phyloP scores from a whole-genome alignment of 2,888 invertebrate genomes.

The Melinaea menophilus region DNA sequence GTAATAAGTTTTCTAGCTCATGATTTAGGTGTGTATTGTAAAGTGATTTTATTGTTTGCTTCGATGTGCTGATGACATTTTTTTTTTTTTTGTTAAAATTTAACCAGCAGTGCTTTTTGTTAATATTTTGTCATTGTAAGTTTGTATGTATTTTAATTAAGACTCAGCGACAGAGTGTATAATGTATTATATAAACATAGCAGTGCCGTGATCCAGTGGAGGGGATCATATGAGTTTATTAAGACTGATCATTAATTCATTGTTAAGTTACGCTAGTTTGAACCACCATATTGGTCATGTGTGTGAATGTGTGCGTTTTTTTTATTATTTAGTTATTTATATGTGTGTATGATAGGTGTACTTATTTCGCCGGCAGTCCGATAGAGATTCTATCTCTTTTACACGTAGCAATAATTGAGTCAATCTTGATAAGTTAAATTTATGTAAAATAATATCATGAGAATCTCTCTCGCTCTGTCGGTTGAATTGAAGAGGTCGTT shows the following conservation, averaged over 20 bases:
- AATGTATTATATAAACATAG: conserved; percentile 48
- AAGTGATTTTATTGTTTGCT: conserved; percentile 57
- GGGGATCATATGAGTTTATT: conserved; percentile 59
- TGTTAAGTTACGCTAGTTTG: conserved; percentile 72
- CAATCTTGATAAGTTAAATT: conserved; percentile 34
- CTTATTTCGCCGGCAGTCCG: conserved; percentile 40
- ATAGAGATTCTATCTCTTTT: conserved; percentile 47
- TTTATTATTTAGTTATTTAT: conserved; percentile 61
- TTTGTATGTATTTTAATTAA: conserved; percentile 59
- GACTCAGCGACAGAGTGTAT: conserved; percentile 72
- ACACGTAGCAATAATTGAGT: conserved; percentile 40
- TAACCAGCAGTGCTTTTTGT: conserved; percentile 71
- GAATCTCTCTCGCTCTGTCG: conserved; percentile 40
- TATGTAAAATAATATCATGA: conserved; percentile 23
- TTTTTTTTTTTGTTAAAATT: conserved; percentile 52
- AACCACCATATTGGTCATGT: conserved; percentile 62
- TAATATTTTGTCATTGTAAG: conserved; percentile 59
- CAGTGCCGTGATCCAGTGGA: conserved; percentile 49
- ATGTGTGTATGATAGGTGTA: conserved; percentile 46
- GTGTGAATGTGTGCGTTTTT: conserved; percentile 54
- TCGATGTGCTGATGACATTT: conserved; percentile 51
- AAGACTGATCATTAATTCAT: conserved; percentile 77
- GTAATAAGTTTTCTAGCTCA: conserved; percentile 38
- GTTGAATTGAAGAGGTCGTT: conserved; percentile 29
- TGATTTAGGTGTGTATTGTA: conserved; percentile 25